These are phyloP conservation scores for Brachypalpus laphriformis DNA, from an alignment of 2,888 invertebrate species.

Conservation along the genomic window DNA sequence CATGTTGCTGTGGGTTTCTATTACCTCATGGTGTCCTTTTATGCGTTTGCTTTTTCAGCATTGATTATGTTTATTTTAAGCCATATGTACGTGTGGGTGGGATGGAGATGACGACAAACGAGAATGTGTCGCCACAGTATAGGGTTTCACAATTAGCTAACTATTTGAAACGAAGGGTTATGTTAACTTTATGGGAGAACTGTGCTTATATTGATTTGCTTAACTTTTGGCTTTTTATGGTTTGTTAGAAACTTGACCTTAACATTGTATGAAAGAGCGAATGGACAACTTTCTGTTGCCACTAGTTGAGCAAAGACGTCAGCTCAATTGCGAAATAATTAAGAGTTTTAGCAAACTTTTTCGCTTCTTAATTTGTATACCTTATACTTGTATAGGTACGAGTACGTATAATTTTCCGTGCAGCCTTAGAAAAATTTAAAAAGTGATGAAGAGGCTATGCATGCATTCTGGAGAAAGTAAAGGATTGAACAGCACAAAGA, in stretches of 20 bases:
- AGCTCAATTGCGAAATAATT: too few relatives aligned
- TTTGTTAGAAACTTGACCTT: background rate
- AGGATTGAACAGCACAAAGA: too few relatives aligned
- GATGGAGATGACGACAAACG: background rate
- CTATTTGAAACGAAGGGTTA: constrained; percentile 45
- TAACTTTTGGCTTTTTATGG: background rate
- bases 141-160: constrained; percentile 59
- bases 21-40: constrained; percentile 63
- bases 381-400: too few relatives aligned
- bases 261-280: background rate
- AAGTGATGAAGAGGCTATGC: too few relatives aligned
- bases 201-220: background rate
- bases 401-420: background rate
- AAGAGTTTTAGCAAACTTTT: too few relatives aligned
- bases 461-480: too few relatives aligned
- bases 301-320: background rate
- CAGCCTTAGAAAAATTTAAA: too few relatives aligned
- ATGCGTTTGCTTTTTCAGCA: constrained; percentile 51
- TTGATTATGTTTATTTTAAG: constrained; percentile 67
- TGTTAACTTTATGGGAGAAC: constrained; percentile 7
- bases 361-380: too few relatives aligned
- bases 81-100: constrained; percentile 34
- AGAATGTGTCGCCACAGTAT: constrained; percentile 35
- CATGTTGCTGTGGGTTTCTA: constrained; percentile 50
- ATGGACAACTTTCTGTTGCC: background rate